A percentile compares a stretch with the other conserved stretches of the same genome.
Conservation (phyloP, 2,888 invertebrate genomes). For the Spodoptera littoralis region DNA sequence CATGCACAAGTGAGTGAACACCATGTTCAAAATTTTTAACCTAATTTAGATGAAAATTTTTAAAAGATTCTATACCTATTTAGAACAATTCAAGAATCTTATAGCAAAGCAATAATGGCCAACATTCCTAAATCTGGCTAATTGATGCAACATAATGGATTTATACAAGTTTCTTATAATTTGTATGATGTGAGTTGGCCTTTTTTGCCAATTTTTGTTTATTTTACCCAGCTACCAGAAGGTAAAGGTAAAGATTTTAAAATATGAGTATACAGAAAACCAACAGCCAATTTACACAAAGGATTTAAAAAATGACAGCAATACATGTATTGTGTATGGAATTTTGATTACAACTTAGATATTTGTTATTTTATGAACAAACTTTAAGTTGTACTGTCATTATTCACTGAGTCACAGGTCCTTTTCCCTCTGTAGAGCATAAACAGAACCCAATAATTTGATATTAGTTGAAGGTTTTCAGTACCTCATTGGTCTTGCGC, state of each 20-base stretch:
- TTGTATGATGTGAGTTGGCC: conserved; percentile 1
- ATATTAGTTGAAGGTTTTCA: conserved; percentile 88
- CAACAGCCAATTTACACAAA: conserved; percentile 78
- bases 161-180: too few species aligned
- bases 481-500: conserved; percentile 88
- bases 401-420: conserved; percentile 67
- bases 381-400: conserved; percentile 50
- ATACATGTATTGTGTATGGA: conserved; percentile 1
- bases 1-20: too few species aligned
- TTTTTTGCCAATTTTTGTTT: conserved; percentile 10
- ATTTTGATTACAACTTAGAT: too few species aligned
- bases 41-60: too few species aligned
- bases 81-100: too few species aligned
- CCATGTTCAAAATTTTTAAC: too few species aligned
- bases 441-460: conserved; percentile 59
- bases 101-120: too few species aligned
- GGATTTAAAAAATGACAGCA: conserved; percentile 59
- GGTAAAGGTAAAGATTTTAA: conserved; percentile 75
- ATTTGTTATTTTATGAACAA: too few species aligned
- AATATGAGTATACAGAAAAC: conserved; percentile 86
- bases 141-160: too few species aligned
- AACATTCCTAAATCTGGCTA: too few species aligned
- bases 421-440: conserved; percentile 81
- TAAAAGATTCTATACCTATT: too few species aligned
- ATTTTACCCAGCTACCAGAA: conserved; percentile 73